These are phyloP conservation scores for Pentalonia nigronervosa DNA, from an alignment of 1,140 invertebrate species.

Conservation along the genomic window DNA sequence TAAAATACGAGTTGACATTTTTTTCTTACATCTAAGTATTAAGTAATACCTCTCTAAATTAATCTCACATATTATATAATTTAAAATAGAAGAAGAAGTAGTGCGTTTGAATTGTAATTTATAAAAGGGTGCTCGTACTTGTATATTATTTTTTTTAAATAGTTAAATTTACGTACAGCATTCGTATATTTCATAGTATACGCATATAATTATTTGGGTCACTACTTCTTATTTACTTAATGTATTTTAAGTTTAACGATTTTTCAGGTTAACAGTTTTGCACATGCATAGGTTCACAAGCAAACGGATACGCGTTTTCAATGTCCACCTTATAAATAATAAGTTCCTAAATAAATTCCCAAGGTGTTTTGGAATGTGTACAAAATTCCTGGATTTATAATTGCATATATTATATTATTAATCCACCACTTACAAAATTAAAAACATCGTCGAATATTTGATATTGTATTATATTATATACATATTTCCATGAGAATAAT, in stretches of 20 bases:
- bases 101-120: not conserved
- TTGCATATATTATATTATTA: not conserved
- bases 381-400: not conserved
- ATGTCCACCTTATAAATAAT: not conserved
- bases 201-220: not conserved
- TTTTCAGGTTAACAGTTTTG: not conserved
- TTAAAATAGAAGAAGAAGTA: not conserved
- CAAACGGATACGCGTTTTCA: not conserved
- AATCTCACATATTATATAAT: not conserved
- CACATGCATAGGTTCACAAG: not conserved
- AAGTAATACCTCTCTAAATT: not conserved
- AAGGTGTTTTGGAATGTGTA: not conserved
- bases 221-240: conserved; percentile 20
- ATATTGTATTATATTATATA: not conserved
- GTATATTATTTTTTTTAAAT: not conserved
- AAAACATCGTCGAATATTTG: not conserved
- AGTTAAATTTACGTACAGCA: not conserved
- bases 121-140: not conserved
- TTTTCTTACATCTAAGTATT: not conserved
- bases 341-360: not conserved
- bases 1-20: not conserved
- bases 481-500: not conserved
- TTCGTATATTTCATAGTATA: not conserved
- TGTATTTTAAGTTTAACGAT: conserved; percentile 20
- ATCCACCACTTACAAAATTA: not conserved